Conservation (phyloP, 2,888 invertebrate genomes). For the Laspeyria flexula region DNA sequence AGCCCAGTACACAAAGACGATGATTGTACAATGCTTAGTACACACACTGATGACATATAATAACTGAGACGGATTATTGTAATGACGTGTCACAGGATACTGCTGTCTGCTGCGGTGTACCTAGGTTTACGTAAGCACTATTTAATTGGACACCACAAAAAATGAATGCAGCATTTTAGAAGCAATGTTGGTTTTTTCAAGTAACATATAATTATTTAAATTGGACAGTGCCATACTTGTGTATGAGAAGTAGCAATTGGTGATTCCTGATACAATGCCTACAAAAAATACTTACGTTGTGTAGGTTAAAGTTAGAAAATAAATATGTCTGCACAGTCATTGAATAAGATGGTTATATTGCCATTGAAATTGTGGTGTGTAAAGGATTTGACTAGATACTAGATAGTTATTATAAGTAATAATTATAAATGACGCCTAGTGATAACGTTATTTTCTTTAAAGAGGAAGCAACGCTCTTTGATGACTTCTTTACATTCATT, state of each 20-base stretch:
- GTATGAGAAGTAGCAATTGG: slow-evolving; percentile 14
- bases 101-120: slow-evolving; percentile 10
- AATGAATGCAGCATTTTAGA: slow-evolving; percentile 12
- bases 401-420: too few relatives aligned
- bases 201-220: slow-evolving; percentile 27
- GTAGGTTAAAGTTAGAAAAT: too few relatives aligned
- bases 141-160: slow-evolving; percentile 34
- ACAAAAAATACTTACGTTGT: too few relatives aligned
- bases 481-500: too few relatives aligned
- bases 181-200: slow-evolving; percentile 14
- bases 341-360: too few relatives aligned
- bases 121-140: slow-evolving; percentile 23
- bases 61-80: slow-evolving; percentile 56
- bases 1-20: slow-evolving; percentile 56
- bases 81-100: slow-evolving; percentile 30
- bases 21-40: slow-evolving; percentile 56
- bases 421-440: too few relatives aligned
- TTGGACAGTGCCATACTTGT: slow-evolving; percentile 23
- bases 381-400: too few relatives aligned
- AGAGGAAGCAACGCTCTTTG: too few relatives aligned
- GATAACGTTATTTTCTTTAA: too few relatives aligned
- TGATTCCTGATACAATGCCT: too few relatives aligned
- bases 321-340: too few relatives aligned
- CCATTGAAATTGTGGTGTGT: too few relatives aligned
- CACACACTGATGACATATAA: slow-evolving; percentile 52